Conservation (phyloP, 1,140 invertebrate species). For the Copidosoma floridanum region DNA sequence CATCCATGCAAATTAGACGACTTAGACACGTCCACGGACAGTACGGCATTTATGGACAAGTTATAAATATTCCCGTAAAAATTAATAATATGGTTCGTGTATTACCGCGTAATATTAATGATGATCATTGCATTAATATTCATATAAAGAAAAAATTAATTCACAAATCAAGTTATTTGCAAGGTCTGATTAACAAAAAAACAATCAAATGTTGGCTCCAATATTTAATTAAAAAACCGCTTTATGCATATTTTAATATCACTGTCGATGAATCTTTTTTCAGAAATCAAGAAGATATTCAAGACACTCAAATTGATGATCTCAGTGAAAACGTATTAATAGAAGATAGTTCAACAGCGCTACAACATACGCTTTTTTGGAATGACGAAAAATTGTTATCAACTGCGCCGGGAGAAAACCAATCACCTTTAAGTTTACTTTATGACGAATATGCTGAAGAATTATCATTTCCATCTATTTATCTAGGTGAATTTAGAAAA, state of each 20-base stretch:
- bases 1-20: conserved; percentile 44
- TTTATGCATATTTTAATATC: conserved; percentile 29
- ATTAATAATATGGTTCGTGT: conserved; percentile 44
- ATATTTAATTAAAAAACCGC: conserved; percentile 9
- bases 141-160: conserved; percentile 38
- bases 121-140: conserved; percentile 42
- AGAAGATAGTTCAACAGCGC: conserved; percentile 33
- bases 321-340: conserved; percentile 33
- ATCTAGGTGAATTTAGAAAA: conserved; percentile 37
- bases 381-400: conserved; percentile 36
- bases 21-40: conserved; percentile 32
- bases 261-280: conserved; percentile 23
- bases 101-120: conserved; percentile 43
- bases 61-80: conserved; percentile 47
- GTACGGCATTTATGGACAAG: conserved; percentile 46
- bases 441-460: conserved; percentile 43
- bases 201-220: conserved; percentile 28
- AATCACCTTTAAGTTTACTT: conserved; percentile 30
- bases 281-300: neutral
- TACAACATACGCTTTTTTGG: conserved; percentile 40
- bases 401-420: conserved; percentile 34
- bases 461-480: conserved; percentile 46
- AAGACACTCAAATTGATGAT: conserved; percentile 13
- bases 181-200: conserved; percentile 25
- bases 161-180: conserved; percentile 33